Evolutionary conservation across 2,797 vertebrate species (phyloP).

Genomic region (Taenioides sp.): DNA sequence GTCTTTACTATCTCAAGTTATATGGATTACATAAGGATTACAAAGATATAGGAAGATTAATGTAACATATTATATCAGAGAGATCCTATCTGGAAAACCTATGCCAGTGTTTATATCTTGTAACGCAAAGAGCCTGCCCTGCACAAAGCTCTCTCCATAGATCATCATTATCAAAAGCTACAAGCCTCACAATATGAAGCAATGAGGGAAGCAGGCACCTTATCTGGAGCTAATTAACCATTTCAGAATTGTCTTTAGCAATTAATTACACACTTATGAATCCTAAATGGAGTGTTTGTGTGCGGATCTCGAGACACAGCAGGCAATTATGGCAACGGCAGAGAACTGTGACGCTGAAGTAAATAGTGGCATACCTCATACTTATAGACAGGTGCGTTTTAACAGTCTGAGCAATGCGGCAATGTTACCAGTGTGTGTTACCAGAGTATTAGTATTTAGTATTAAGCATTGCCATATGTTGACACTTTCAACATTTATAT

Average conservation of each 20-base stretch:
- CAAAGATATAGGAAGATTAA: constrained; percentile 29
- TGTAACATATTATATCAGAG: constrained; percentile 13
- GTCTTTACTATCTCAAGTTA: constrained; percentile 20
- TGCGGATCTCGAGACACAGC: constrained; percentile 19
- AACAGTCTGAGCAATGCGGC: background rate
- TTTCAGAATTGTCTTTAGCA: constrained; percentile 43
- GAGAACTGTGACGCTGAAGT: background rate
- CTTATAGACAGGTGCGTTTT: background rate
- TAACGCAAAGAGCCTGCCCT: constrained; percentile 18
- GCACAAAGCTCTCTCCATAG: constrained; percentile 5
- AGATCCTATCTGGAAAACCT: background rate
- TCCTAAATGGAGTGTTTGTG: constrained; percentile 38
- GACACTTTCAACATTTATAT: background rate
- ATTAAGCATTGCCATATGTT: background rate
- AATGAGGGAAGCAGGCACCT: constrained; percentile 24
- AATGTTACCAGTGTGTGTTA: background rate
- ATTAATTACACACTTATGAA: constrained; percentile 49
- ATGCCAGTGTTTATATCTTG: background rate
- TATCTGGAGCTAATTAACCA: constrained; percentile 38
- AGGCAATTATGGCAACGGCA: constrained; percentile 21
- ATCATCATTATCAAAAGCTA: constrained; percentile 26
- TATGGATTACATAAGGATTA: constrained; percentile 19
- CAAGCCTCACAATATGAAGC: constrained; percentile 24
- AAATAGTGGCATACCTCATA: constrained; percentile 2
- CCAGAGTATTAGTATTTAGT: no score